Base-by-base conservation (phyloP, 2,797 vertebrate genomes). In the Eulemur rubriventer region DNA sequence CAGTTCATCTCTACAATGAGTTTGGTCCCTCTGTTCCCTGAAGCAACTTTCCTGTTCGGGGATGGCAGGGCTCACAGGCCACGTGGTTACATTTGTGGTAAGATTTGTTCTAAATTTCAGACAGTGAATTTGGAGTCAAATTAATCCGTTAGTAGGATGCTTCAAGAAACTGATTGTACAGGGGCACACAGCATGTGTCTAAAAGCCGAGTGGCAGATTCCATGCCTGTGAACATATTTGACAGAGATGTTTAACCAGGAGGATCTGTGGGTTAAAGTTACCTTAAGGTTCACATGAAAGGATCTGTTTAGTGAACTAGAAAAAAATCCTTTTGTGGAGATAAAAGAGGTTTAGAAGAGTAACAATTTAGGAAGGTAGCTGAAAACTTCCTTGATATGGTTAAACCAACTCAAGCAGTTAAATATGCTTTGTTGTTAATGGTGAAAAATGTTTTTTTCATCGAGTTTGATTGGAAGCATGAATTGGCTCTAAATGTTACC, bases 331-430 rank as follows among this genome's bases (percentile, higher is more conserved):
- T 94, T 63, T 69, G 33, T 84, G 30, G 35, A 72, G 48, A 67
- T 89, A 78, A 83, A 87, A 97, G 50, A 70, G 7, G 17, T 94
- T 94, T 69, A 83, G 67, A 92, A 86, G 57, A 92, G 30, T 67
- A 97, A 38, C 76, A 95, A 82, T n/a, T 95, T 86, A 33, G 67
- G n/a, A 81, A 92, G 59, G 55, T 88, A 83, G 50, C 63, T 83
- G 67, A 82, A 95, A 73, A 85, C 73, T 78, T 97, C 35, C 50
- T 94, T 63, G 81, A 92, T 89, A 46, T 90, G 84, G 95, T 93
- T 89, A 94, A 94, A 96, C 43, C 73, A 96, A 69, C 52, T 95
- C 85, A 94, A 67, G 94, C 89, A 94, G 79, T 97, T 87, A 96
- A 95, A 82, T 63, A 9, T 55, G 57, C 33, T 85, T 92, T 92